Evolutionary conservation across 2,888 invertebrate genomes (phyloP).

Genomic region (Lithophane leautieri): DNA sequence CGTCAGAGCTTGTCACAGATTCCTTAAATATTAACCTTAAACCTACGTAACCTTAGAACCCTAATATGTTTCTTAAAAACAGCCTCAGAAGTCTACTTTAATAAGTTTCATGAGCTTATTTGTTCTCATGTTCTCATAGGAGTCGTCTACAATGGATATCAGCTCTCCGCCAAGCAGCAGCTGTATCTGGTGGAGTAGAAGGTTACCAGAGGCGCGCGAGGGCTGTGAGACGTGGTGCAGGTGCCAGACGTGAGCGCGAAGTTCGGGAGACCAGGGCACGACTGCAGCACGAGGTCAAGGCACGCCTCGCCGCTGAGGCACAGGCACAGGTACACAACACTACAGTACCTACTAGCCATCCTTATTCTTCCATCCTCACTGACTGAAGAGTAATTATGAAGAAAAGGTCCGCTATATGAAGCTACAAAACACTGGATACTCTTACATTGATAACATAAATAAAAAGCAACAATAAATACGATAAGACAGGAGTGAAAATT

Average conservation of each 20-base stretch:
- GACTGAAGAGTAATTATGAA: background rate
- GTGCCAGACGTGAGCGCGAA: constrained; percentile 90
- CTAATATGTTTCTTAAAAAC: background rate
- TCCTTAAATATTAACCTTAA: background rate
- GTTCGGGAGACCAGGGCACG: constrained; percentile 91
- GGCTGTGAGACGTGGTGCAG: constrained; percentile 88
- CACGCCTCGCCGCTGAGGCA: constrained; percentile 90
- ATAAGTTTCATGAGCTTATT: background rate
- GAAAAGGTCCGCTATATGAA: background rate
- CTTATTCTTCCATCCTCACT: background rate
- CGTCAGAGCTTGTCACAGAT: background rate
- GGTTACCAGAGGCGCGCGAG: constrained; percentile 92
- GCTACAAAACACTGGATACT: background rate
- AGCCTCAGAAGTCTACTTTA: background rate
- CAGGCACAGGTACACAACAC: constrained; percentile 85
- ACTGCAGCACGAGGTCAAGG: constrained; percentile 92
- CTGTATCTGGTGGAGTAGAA: constrained; percentile 92
- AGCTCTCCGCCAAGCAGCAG: constrained; percentile 93
- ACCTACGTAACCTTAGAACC: background rate
- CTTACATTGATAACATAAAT: background rate
- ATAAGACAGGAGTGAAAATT: background rate
- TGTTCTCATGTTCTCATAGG: constrained; percentile 73
- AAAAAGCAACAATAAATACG: background rate
- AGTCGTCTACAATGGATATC: constrained; percentile 94
- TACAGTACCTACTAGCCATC: background rate